phyloP scores from a whole-genome alignment of 1,140 invertebrate species.

The Lutraria rhynchaena region DNA sequence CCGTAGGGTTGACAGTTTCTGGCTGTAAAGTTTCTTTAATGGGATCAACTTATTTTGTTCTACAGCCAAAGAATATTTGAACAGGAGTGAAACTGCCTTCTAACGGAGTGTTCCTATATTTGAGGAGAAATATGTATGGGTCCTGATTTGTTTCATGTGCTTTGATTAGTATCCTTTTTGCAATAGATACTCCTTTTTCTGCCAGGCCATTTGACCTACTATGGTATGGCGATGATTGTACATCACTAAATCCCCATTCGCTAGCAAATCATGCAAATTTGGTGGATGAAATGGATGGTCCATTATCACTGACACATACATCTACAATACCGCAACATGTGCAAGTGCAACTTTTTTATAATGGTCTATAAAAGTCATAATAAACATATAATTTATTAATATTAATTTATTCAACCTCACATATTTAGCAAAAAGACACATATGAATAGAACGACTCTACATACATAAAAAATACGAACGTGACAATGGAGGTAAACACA shows the following conservation, averaged over 20 bases:
- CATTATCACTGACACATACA: constrained; percentile 10
- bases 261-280: constrained; percentile 14
- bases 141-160: constrained; percentile 7
- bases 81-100: background rate
- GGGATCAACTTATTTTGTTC: background rate
- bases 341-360: too few relatives aligned
- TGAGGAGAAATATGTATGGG: background rate
- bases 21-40: background rate
- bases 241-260: constrained; percentile 5
- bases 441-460: too few relatives aligned
- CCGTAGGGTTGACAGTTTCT: background rate
- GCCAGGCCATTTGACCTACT: background rate
- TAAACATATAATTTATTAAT: too few relatives aligned
- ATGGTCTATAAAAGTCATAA: too few relatives aligned
- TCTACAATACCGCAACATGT: too few relatives aligned
- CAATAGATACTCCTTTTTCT: constrained; percentile 19
- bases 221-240: background rate
- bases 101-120: constrained; percentile 38
- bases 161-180: background rate
- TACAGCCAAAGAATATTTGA: background rate
- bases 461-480: too few relatives aligned
- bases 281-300: background rate
- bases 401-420: too few relatives aligned
- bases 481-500: too few relatives aligned
- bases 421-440: too few relatives aligned